phyloP scores from a whole-genome alignment of 2,888 invertebrate genomes.

The Meta bourneti region DNA sequence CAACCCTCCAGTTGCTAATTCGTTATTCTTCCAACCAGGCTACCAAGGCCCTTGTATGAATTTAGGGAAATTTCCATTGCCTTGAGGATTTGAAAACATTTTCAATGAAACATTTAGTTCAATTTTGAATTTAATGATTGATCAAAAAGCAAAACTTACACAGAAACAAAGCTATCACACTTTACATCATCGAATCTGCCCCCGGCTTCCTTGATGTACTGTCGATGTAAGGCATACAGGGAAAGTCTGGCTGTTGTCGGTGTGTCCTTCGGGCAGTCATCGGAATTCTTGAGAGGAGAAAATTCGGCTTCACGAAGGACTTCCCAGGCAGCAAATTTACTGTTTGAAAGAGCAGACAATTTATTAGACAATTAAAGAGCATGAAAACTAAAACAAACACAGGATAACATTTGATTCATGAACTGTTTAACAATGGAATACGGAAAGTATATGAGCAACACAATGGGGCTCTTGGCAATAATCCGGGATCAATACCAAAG shows the following conservation, averaged over 20 bases:
- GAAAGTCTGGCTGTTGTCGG: slow-evolving; percentile 89
- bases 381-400: background rate
- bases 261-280: slow-evolving; percentile 91
- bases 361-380: background rate
- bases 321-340: slow-evolving; percentile 94
- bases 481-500: too few relatives aligned
- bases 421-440: too few relatives aligned
- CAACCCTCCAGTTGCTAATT: too few relatives aligned
- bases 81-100: too few relatives aligned
- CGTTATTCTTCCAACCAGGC: too few relatives aligned
- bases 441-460: too few relatives aligned
- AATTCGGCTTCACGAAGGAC: slow-evolving; percentile 95
- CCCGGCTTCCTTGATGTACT: slow-evolving; percentile 90
- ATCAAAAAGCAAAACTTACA: slow-evolving; percentile 45
- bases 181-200: slow-evolving; percentile 84
- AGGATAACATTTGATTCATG: background rate
- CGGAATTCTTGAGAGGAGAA: slow-evolving; percentile 97
- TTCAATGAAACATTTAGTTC: too few relatives aligned
- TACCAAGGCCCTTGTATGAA: too few relatives aligned
- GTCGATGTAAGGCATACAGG: slow-evolving; percentile 80
- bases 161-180: slow-evolving; percentile 77
- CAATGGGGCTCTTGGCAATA: too few relatives aligned
- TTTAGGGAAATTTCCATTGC: too few relatives aligned
- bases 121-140: too few relatives aligned
- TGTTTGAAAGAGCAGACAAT: slow-evolving; percentile 75